These are phyloP conservation scores for Cryptosula pallasiana DNA, from an alignment of 2,888 invertebrate genomes.

Conservation along the genomic window DNA sequence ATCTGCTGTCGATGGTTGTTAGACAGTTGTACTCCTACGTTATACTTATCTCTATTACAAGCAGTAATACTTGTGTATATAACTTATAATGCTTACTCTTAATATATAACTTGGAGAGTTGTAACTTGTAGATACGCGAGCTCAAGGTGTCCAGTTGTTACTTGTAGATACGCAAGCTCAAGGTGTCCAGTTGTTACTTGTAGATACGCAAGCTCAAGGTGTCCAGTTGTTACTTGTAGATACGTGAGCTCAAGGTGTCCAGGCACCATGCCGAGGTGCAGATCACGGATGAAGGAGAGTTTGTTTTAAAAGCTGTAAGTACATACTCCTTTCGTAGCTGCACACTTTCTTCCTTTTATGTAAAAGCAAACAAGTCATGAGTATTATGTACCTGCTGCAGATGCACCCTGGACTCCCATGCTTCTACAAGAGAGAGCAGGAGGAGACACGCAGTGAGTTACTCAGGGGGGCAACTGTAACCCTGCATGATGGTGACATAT, in stretches of 20 bases:
- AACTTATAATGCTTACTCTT: too few species aligned
- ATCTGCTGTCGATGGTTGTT: background rate
- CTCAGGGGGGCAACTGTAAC: background rate
- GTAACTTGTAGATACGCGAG: slow-evolving; percentile 10
- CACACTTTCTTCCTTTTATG: too few species aligned
- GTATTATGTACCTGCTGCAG: background rate
- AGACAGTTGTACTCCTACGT: too few species aligned
- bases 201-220: slow-evolving; percentile 12
- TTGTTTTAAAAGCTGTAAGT: slow-evolving; percentile 20
- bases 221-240: slow-evolving; percentile 14
- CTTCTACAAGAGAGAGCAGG: background rate
- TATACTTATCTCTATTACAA: too few species aligned
- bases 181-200: slow-evolving; percentile 12
- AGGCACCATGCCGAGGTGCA: slow-evolving; percentile 17
- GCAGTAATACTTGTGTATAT: too few species aligned
- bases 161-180: slow-evolving; percentile 8
- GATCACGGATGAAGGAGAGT: slow-evolving; percentile 1
- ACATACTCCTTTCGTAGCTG: too few species aligned
- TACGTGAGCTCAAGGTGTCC: slow-evolving; percentile 10
- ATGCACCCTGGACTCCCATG: slow-evolving; percentile 23
- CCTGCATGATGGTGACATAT: background rate
- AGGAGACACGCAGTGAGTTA: background rate
- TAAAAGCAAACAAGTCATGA: too few species aligned
- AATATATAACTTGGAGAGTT: too few species aligned
- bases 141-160: slow-evolving; percentile 14